Base-by-base conservation (phyloP, 1,140 invertebrate species). In the Propsilocerus akamusi region DNA sequence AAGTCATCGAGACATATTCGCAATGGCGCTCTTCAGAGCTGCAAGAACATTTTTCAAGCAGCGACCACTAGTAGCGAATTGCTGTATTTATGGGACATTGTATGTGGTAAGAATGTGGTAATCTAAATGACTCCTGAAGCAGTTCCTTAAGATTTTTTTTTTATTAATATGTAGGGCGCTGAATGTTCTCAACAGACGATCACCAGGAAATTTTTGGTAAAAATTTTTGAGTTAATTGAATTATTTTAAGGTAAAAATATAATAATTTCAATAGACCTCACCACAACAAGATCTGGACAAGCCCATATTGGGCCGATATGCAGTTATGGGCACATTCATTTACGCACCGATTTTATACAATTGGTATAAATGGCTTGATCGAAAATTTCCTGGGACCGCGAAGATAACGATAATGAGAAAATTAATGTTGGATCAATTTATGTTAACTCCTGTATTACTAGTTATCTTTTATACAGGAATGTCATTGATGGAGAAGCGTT, bases 361-460 rank as follows among this genome's bases (percentile, higher is more conserved):
- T 59, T 80, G 77, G 77, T 90, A 89, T 59, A 80, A 75, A 66
- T 83, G 76, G 71, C 57, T 90, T 49, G 85, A 90, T 60, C 66
- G 65, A 32, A 72, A 71, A 49, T 79, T 80, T 56, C 70, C 72
- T 1, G 84, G 83, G 3, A 82, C 72, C 1, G 59, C 76, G 0
- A 61, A 68, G 8, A 76, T 68, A 56, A 74, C 73, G 0, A 73
- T 87, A 4, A 55, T 75, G 0, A 76, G 75, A 51, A 90, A 90
- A 67, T 65, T 87, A 14, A 55, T 80, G 0, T 58, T 76, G n/a
- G 86, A 90, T 59, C 85, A 88, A 64, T 80, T 86, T 56, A 49
- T 83, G 3, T 71, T 86, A 55, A 86, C 84, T 3, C 83, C 85
- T 1, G 69, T 72, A 8, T 62, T 86, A 24, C 59, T 86, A 12